Evolutionary conservation across 2,113 vertebrate species (phyloP).

Genomic region (Scophthalmus maximus): DNA sequence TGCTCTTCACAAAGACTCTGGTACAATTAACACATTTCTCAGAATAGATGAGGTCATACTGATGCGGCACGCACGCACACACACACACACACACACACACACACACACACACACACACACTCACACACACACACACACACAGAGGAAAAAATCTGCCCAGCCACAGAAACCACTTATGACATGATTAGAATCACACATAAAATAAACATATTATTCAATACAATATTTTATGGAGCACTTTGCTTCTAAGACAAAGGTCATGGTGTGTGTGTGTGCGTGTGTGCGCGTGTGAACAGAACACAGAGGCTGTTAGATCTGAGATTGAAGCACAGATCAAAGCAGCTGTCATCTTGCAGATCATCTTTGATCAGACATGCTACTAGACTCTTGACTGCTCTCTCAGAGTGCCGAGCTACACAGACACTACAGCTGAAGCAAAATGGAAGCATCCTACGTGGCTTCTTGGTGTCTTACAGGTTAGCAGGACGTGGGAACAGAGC

Average conservation of each 20-base stretch:
- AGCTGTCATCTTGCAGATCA: conserved; percentile 42
- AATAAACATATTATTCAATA: too few species aligned
- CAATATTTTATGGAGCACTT: background rate
- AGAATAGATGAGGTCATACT: background rate
- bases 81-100: too few species aligned
- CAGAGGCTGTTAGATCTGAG: conserved; percentile 55
- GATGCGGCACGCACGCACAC: too few species aligned
- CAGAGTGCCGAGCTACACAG: conserved; percentile 26
- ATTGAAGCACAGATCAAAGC: conserved; percentile 61
- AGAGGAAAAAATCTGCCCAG: too few species aligned
- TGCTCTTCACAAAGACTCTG: too few species aligned
- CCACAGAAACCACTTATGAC: background rate
- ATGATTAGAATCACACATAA: background rate
- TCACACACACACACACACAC: background rate
- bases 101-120: too few species aligned
- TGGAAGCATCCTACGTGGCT: background rate
- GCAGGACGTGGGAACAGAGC: background rate
- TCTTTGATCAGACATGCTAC: conserved; percentile 71
- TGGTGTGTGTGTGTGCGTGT: background rate
- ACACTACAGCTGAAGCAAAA: background rate
- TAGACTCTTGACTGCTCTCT: conserved; percentile 3
- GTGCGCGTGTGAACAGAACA: conserved; percentile 28
- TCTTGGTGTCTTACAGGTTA: background rate
- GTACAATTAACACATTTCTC: too few species aligned
- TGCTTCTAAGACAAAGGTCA: background rate